Evolutionary conservation across 2,888 invertebrate genomes (phyloP).

Genomic region (Cerceris rybyensis): DNA sequence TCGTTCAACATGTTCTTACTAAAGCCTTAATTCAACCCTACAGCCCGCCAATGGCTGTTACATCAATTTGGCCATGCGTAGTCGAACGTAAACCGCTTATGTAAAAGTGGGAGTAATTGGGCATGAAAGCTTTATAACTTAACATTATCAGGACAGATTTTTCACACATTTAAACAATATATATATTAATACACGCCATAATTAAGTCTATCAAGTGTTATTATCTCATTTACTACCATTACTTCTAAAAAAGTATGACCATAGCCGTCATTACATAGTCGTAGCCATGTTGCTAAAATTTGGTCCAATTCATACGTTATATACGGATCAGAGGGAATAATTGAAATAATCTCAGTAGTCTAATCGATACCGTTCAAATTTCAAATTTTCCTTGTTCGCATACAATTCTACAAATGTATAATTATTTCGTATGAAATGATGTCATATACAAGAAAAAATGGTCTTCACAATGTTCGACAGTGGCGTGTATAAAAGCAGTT

Average conservation of each 20-base stretch:
- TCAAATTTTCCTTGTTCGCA: neutral
- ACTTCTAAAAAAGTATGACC: neutral
- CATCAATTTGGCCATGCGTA: conserved; percentile 61
- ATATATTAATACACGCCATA: conserved; percentile 52
- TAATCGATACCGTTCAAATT: conserved; percentile 2
- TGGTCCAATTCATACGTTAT: neutral
- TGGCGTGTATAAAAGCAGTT: conserved; percentile 61
- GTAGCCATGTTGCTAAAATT: conserved; percentile 27
- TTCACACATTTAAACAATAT: conserved; percentile 57
- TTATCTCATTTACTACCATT: neutral
- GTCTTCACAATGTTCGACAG: conserved; percentile 30
- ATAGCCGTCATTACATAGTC: neutral
- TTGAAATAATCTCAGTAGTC: neutral
- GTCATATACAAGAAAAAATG: conserved; percentile 2
- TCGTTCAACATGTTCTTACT: neutral
- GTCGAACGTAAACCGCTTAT: conserved; percentile 22
- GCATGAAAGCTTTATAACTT: conserved; percentile 64
- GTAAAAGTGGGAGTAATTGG: conserved; percentile 63
- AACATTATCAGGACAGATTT: conserved; percentile 61
- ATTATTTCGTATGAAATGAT: conserved; percentile 15
- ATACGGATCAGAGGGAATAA: neutral
- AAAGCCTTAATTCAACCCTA: conserved; percentile 23
- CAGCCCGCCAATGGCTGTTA: conserved; percentile 25
- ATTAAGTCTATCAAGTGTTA: conserved; percentile 1
- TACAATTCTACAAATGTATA: neutral